Evolutionary conservation across 2,888 invertebrate species (phyloP).

Genomic region (Arrhopalites spinosus): DNA sequence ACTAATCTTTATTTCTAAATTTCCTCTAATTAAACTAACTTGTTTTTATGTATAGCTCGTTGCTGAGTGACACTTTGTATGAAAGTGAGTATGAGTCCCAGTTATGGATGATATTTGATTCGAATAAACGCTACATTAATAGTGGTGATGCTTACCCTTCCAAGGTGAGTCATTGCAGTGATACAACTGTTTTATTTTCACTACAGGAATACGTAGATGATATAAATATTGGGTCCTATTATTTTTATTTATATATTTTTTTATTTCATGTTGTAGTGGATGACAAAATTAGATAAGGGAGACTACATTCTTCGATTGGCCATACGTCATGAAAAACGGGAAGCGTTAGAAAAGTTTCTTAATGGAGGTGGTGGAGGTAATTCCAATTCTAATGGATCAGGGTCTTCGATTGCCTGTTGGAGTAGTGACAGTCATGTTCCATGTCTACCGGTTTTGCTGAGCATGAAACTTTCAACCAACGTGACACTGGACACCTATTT

Average conservation of each 20-base stretch:
- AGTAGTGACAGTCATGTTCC: constrained; percentile 39
- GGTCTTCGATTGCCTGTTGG: constrained; percentile 40
- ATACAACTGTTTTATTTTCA: too few species aligned
- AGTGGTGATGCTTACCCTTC: constrained; percentile 79
- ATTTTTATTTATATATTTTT: too few species aligned
- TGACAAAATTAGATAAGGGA: constrained; percentile 89
- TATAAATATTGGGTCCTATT: too few species aligned
- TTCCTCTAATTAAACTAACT: constrained; percentile 3
- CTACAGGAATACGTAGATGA: too few species aligned
- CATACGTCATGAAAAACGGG: constrained; percentile 86
- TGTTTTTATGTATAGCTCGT: constrained; percentile 61
- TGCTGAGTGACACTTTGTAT: constrained; percentile 86
- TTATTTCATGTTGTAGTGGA: constrained; percentile 72
- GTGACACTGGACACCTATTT: constrained; percentile 77
- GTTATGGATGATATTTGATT: constrained; percentile 94
- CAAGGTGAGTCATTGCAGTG: constrained; percentile 56
- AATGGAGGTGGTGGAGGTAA: constrained; percentile 68
- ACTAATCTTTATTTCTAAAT: background rate
- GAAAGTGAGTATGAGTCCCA: constrained; percentile 96
- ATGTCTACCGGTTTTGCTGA: constrained; percentile 65
- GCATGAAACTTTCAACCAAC: constrained; percentile 75
- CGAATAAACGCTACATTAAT: constrained; percentile 82
- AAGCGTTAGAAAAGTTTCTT: constrained; percentile 80
- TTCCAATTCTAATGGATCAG: constrained; percentile 19
- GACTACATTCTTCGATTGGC: constrained; percentile 87